Base-by-base conservation (phyloP, 2,797 vertebrate genomes). In the Pipistrellus nathusii region DNA sequence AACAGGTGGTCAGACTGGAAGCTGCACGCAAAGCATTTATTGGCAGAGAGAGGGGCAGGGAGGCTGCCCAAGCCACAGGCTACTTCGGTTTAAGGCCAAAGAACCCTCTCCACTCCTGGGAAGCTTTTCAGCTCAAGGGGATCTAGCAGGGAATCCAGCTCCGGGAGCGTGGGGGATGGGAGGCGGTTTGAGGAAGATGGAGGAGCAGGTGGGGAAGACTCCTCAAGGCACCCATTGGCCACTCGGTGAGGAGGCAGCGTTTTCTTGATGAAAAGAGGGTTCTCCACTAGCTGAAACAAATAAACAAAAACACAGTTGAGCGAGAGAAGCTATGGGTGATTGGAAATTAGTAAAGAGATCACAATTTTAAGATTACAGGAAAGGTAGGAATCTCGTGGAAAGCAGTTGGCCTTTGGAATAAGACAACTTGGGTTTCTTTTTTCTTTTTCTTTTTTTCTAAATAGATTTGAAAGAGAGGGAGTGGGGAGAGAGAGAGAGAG, bases 251-350 rank as follows among this genome's bases (percentile, higher is more conserved):
- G 95, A 92, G 92, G 85, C 64, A 95, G 48, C 55, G 35, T 62
- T 92, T 85, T 96, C 95, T 97, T 97, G 93, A 72, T 72, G 94
- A 85, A 57, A 91, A 92, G 80, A 81, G 81, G 51, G 95, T 95
- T 95, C 96, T 88, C 87, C 89, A 95, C 98, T 97, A 98, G 95
- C 98, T 98, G 96, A 98, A 98, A 90, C 48, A 32, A 81, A 95
- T 18, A 83, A 77, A 98, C 97, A 76, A 53, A 32, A 76, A 91
- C 44, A 88, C 27, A 23, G 14, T 25, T 12, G 5, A 77, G 25
- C 87, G 62, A 93, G 76, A 86, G 78, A 91, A 88, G 38, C 14
- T 3, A n/a, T 4, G 10, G 15, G 46, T 3, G 51, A 51, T 14
- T 8, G 41, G 81, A 62, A 84, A 55, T 59, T 8, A 18, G 76